Evolutionary conservation across 2,113 vertebrate species (phyloP).

Genomic region (Scopus umbretta): DNA sequence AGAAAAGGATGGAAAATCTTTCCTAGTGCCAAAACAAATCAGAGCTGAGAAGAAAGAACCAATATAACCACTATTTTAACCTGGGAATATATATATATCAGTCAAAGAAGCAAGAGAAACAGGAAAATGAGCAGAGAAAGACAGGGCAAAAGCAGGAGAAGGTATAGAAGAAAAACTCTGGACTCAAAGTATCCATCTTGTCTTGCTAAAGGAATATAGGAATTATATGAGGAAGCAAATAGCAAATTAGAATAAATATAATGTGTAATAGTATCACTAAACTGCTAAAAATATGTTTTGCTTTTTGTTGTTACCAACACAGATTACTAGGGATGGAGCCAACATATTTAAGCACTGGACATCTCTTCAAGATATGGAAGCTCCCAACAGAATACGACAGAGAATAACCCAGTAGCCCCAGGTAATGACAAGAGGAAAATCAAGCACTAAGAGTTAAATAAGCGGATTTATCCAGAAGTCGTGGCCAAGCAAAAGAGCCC

Average conservation of each 20-base stretch:
- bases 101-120: neutral
- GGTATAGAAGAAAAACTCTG: neutral
- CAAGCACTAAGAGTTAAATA: neutral
- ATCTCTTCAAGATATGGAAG: neutral
- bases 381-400: neutral
- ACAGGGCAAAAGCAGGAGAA: neutral
- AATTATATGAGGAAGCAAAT: neutral
- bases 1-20: neutral
- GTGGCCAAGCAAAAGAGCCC: neutral
- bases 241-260: neutral
- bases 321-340: neutral
- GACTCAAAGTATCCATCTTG: neutral
- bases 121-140: neutral
- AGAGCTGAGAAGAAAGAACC: neutral
- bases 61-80: neutral
- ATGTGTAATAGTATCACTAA: neutral
- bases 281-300: neutral
- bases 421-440: neutral
- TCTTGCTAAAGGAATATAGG: neutral
- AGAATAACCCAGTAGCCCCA: neutral
- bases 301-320: neutral
- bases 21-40: neutral
- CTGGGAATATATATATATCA: neutral
- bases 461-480: neutral
- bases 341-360: neutral